Evolutionary conservation across 2,888 invertebrate genomes (phyloP), one percentile per base, ranked within the genome.

Genomic region (Agrochola macilenta): DNA sequence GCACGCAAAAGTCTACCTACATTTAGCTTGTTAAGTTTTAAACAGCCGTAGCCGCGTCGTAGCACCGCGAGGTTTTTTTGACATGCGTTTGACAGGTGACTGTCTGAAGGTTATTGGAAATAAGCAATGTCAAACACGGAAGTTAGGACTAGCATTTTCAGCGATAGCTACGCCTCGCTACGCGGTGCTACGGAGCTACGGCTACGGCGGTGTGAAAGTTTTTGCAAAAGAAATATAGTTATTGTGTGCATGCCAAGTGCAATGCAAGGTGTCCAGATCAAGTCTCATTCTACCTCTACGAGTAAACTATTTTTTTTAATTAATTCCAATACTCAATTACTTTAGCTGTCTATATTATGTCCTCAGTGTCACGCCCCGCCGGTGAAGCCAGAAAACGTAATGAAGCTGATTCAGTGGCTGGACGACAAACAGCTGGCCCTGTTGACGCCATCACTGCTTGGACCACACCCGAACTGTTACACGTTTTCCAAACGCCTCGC

Each of bases 401-500:
- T 98, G 92, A 97, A 97, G 69, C 93, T 98, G 77, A 97, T 97
- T 11, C 97, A 98, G 89, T 98, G 98, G 98, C 95, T 98, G 94
- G 97, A 98, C 83, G 97, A 97, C 20, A 97, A 97, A 71, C 97
- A 98, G 39, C 89, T 98, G 60, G 96, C 97, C 39, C 93, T 97
- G 39, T 96, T 98, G 9, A 98, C 98, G 0, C 97, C 98, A 0
- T 97, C 97, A 8, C 93, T 98, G 26, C 95, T 98, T 60, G 97
- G 97, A 9, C 97, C 98, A 0, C 99, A 99, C 93, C 99, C 99
- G 0, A 99, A 99, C 94, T 98, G 99, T 12, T 99, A 99, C 95
- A 99, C 99, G 0, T 99, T 98, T 94, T 99, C 99, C 30, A 99
- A 99, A 94, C 97, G 99, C 76, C 96, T 99, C 79, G 99, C 99